phyloP scores from a whole-genome alignment of 2,888 invertebrate genomes.

The Lucinisca nassula region DNA sequence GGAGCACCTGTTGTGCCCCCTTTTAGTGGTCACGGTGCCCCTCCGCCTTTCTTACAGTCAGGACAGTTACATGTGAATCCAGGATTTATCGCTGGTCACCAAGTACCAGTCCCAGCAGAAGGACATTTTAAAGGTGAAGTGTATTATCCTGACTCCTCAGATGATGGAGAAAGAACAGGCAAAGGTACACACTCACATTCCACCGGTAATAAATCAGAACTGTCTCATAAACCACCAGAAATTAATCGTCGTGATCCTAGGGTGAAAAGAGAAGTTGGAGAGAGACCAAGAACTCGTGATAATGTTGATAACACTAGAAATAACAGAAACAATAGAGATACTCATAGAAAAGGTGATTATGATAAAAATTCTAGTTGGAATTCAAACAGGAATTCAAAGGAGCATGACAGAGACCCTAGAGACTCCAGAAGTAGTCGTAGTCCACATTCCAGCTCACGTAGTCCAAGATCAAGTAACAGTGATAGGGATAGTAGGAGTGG shows the following conservation, averaged over 20 bases:
- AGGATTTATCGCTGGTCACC: neutral
- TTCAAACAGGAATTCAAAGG: neutral
- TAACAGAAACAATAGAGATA: neutral
- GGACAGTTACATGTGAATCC: neutral
- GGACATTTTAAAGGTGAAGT: conserved; percentile 55
- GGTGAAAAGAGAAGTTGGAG: neutral
- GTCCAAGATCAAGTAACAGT: conserved; percentile 7
- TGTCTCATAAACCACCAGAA: neutral
- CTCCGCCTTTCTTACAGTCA: neutral
- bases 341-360: neutral
- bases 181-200: neutral
- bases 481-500: neutral
- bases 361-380: neutral
- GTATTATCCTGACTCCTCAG: conserved; percentile 44
- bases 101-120: neutral
- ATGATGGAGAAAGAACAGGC: conserved; percentile 15
- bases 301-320: neutral
- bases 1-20: neutral
- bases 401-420: conserved; percentile 1
- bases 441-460: conserved; percentile 2
- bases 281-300: neutral
- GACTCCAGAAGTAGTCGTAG: conserved; percentile 15
- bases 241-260: neutral
- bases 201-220: neutral
- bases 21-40: neutral